phyloP scores from a whole-genome alignment of 1,140 invertebrate species.

The Polypedilum pembai region DNA sequence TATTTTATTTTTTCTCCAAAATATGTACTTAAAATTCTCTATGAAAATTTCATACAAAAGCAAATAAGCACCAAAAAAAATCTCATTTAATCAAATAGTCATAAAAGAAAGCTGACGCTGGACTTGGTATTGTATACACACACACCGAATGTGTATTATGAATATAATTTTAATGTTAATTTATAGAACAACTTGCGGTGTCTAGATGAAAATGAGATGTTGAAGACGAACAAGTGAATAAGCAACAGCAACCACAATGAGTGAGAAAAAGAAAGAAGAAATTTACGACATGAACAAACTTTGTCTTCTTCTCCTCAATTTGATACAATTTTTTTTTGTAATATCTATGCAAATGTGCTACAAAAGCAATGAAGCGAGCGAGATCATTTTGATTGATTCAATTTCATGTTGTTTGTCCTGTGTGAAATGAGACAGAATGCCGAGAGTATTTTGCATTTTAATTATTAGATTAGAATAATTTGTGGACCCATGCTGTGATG shows the following conservation, averaged over 20 bases:
- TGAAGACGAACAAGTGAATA: background rate
- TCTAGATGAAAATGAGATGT: background rate
- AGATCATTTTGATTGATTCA: background rate
- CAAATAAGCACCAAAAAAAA: too few relatives aligned
- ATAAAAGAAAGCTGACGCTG: background rate
- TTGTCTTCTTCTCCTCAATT: background rate
- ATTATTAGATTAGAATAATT: slow-evolving; percentile 10
- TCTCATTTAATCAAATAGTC: background rate
- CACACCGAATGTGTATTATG: background rate
- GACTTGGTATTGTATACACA: background rate
- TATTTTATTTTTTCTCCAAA: too few relatives aligned
- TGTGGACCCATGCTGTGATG: background rate
- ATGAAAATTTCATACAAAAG: too few relatives aligned
- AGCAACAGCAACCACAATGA: too few relatives aligned
- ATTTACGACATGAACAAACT: background rate
- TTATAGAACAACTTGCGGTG: background rate
- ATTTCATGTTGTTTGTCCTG: background rate
- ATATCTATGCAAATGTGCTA: slow-evolving; percentile 8
- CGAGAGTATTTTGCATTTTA: slow-evolving; percentile 18
- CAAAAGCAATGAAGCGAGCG: background rate
- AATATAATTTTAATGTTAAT: slow-evolving; percentile 20
- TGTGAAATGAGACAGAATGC: too few relatives aligned
- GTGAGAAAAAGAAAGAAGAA: background rate
- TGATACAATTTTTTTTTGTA: background rate
- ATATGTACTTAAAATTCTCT: too few relatives aligned